Conservation (phyloP, 2,113 vertebrate genomes). For the Crotophaga sulcirostris region DNA sequence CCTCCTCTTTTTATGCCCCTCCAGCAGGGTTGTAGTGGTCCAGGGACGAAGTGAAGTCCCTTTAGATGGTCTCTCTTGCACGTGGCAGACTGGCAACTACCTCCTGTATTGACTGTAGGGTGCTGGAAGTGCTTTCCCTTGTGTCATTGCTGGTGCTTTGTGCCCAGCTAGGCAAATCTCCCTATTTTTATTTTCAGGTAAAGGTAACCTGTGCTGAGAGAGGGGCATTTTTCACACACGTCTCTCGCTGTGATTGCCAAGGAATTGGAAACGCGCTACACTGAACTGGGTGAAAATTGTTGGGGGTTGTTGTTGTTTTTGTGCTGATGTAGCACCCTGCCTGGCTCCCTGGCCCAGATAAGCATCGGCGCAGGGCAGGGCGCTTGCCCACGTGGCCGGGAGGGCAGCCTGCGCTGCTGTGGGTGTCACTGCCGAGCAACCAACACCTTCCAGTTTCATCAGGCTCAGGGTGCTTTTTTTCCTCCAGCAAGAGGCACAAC, state of each 20-base stretch:
- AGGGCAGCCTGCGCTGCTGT: neutral
- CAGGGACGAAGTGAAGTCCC: neutral
- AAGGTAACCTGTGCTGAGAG: neutral
- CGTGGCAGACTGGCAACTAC: neutral
- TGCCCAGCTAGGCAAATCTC: neutral
- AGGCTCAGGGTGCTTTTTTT: neutral
- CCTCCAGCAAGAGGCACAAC: neutral
- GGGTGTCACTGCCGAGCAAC: neutral
- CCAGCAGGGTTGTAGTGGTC: neutral
- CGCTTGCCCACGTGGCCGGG: neutral
- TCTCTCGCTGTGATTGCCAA: neutral
- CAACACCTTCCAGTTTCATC: neutral
- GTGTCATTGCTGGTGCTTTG: neutral
- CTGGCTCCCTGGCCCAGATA: neutral
- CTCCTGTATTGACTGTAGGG: neutral
- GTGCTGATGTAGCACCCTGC: neutral
- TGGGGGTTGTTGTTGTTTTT: neutral
- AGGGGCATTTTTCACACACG: neutral
- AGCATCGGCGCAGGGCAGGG: conserved; percentile 22
- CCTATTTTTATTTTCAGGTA: neutral
- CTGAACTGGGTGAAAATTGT: neutral
- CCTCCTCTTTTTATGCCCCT: neutral
- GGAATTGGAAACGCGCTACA: neutral
- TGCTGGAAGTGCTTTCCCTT: neutral
- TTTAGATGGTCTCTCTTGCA: neutral